Conservation (phyloP, 2,888 invertebrate species). For the Dasysyrphus tricinctus region DNA sequence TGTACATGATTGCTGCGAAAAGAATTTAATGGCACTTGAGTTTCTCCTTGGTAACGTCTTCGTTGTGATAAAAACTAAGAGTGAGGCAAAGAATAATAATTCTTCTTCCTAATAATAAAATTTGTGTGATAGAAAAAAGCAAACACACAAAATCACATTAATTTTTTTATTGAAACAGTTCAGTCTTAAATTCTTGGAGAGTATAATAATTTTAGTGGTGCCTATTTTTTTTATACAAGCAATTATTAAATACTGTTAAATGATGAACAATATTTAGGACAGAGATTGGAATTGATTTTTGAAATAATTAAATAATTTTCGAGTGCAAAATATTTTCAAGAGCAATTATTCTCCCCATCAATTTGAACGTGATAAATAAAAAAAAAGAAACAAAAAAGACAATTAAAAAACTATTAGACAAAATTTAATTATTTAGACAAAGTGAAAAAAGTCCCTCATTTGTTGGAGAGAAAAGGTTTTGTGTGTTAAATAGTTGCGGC, state of each 20-base stretch:
- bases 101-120: background rate
- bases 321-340: too few species aligned
- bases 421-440: too few species aligned
- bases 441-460: too few species aligned
- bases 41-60: slow-evolving; percentile 18
- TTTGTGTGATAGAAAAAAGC: background rate
- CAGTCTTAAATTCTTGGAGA: background rate
- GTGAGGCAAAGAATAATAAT: background rate
- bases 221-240: background rate
- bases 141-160: background rate
- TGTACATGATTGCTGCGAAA: slow-evolving; percentile 32
- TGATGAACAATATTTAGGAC: background rate
- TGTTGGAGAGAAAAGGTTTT: too few species aligned
- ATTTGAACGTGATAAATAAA: too few species aligned
- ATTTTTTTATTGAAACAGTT: background rate
- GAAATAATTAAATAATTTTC: too few species aligned
- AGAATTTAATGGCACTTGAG: slow-evolving; percentile 62
- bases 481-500: too few species aligned
- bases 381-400: too few species aligned
- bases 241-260: background rate
- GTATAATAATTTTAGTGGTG: background rate
- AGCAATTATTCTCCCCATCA: too few species aligned
- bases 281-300: background rate
- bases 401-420: too few species aligned
- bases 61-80: background rate